Conservation (phyloP, 2,888 invertebrate genomes). For the Eupithecia exiguata region DNA sequence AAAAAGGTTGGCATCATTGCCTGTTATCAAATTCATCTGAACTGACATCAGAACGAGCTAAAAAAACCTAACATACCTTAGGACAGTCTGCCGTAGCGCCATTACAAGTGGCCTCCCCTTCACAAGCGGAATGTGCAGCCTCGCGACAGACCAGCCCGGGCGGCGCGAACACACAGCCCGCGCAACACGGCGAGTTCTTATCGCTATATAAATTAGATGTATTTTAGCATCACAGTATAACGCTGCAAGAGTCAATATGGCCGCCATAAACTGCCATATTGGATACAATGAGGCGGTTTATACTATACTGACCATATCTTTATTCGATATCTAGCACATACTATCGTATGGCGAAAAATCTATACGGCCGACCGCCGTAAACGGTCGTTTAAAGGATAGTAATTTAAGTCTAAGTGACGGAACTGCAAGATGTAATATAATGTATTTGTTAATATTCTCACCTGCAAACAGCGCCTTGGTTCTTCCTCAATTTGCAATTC, state of each 20-base stretch:
- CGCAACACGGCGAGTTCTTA: slow-evolving; percentile 98
- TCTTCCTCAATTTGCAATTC: slow-evolving; percentile 92
- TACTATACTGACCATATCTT: too few species aligned
- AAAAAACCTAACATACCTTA: slow-evolving; percentile 60
- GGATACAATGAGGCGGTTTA: neutral
- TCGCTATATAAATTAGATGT: slow-evolving; percentile 82
- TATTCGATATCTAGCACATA: too few species aligned
- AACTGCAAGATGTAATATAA: neutral
- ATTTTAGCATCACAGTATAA: neutral
- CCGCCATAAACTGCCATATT: neutral
- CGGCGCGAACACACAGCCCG: slow-evolving; percentile 94
- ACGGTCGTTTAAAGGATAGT: neutral
- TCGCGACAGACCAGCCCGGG: slow-evolving; percentile 93
- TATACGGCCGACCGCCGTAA: too few species aligned
- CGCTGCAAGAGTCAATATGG: neutral
- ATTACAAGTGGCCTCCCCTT: slow-evolving; percentile 95
- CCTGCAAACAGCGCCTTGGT: slow-evolving; percentile 95
- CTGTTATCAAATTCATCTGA: too few species aligned
- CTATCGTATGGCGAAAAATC: too few species aligned
- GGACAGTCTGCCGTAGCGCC: slow-evolving; percentile 85
- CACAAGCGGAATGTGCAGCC: slow-evolving; percentile 95
- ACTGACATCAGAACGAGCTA: neutral
- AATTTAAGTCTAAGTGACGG: too few species aligned
- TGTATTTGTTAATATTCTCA: slow-evolving; percentile 51
- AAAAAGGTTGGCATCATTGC: too few species aligned